A percentile compares a stretch with the other conserved stretches of the same genome.
phyloP scores from a whole-genome alignment of 2,888 invertebrate genomes.

The Cephus sareptanus region DNA sequence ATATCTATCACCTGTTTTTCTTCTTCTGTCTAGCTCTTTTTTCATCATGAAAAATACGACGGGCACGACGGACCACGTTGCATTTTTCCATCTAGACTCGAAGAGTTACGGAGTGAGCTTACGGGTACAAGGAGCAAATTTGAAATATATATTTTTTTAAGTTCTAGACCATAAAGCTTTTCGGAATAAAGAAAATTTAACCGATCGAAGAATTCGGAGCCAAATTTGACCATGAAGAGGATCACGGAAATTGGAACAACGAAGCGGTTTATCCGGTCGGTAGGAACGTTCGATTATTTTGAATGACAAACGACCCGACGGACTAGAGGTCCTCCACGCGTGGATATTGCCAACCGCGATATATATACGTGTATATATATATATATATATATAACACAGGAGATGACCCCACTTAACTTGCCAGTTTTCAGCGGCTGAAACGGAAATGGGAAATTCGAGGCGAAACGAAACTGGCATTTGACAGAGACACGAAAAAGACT shows the following conservation, averaged over 20 bases:
- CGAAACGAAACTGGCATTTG: not conserved
- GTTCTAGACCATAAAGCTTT: not conserved
- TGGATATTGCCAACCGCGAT: not conserved
- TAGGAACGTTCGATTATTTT: conserved; percentile 42
- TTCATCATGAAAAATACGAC: not conserved
- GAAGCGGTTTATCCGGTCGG: conserved; percentile 41
- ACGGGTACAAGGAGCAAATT: not conserved
- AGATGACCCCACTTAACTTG: not conserved
- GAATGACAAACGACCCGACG: conserved; percentile 45
- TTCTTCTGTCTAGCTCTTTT: not conserved
- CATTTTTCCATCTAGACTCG: not conserved
- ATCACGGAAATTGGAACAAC: conserved; percentile 50
- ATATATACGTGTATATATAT: not conserved
- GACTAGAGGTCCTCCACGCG: not conserved
- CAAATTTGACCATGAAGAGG: conserved; percentile 5
- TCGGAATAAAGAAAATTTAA: not conserved
- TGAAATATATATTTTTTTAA: not conserved
- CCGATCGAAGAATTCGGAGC: not conserved
- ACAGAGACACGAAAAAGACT: not conserved
- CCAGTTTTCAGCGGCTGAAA: not conserved
- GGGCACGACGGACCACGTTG: not conserved
- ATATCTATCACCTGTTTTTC: conserved; percentile 1
- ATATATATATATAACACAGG: not conserved
- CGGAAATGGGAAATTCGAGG: not conserved
- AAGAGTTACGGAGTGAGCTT: not conserved